These are phyloP conservation scores for Trichonephila inaurata DNA, from an alignment of 1,140 invertebrate species.

Conservation along the genomic window DNA sequence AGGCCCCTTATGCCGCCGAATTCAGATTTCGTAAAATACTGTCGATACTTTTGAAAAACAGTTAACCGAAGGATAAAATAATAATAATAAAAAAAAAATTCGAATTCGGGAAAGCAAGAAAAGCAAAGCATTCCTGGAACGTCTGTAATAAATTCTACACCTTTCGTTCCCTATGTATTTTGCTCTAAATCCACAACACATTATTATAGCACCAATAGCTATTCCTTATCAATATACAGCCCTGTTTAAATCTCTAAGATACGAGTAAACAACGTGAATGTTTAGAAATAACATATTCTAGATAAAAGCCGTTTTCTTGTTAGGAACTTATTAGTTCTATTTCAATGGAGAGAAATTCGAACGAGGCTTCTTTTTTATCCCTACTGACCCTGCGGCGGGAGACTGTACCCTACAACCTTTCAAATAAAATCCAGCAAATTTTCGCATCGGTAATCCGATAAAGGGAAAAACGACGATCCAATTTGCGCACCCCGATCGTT, in stretches of 20 bases:
- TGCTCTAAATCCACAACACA: too few relatives aligned
- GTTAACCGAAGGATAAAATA: too few relatives aligned
- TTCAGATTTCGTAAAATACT: too few relatives aligned
- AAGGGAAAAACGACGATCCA: constrained; percentile 42
- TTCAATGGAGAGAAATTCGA: not conserved
- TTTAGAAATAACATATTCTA: not conserved
- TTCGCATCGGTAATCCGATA: constrained; percentile 69
- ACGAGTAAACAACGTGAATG: not conserved
- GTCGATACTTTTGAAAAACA: too few relatives aligned
- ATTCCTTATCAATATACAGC: not conserved
- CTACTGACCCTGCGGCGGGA: not conserved
- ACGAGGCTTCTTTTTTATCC: not conserved
- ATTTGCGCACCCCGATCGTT: constrained; percentile 41
- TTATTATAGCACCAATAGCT: too few relatives aligned
- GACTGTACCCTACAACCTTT: constrained; percentile 25
- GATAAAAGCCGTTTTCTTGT: not conserved
- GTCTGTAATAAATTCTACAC: too few relatives aligned
- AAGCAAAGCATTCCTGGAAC: too few relatives aligned
- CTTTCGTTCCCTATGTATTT: too few relatives aligned
- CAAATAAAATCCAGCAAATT: constrained; percentile 35
- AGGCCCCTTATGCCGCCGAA: too few relatives aligned
- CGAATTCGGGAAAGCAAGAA: too few relatives aligned
- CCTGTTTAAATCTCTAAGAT: not conserved
- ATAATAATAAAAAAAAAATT: too few relatives aligned
- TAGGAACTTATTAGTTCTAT: constrained; percentile 12